Base-by-base conservation (phyloP, 2,113 vertebrate genomes). In the Anthoscopus minutus region DNA sequence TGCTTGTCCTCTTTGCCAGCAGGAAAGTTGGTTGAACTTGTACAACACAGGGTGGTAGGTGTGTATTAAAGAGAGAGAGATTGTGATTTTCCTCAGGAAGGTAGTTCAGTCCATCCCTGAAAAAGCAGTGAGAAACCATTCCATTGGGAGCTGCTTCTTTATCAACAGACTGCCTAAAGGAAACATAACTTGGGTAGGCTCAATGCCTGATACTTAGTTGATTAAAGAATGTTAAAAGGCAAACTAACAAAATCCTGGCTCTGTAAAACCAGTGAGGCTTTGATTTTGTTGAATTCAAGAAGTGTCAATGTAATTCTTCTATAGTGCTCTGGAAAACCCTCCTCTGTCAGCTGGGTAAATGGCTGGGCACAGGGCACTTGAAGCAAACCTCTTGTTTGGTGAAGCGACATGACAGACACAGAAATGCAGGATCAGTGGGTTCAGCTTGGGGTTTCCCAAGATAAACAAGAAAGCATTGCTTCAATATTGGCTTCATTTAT, bases 321-420 rank as follows among this genome's bases (percentile, higher is more conserved):
- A 7, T 15, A 42, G 35, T 4, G 21, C 37, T 91, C n/a, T 1
- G 0, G 60, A 74, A 64, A 86, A 56, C 25, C 5, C 4, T 0
- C 0, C 66, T 61, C 57, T 57, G n/a, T 31, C 47, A n/a, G 18
- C 48, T 0, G 0, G 13, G 31, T 42, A 62, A 77, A 44, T 35
- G 38, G 30, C 45, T 1, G 2, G 60, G 23, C 10, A 33, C 0
- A 1, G 13, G 38, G 24, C 65, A 81, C 44, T n/a, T 70, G 60
- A 79, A 92, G 57, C 51, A 44, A 91, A 62, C 50, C 45, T 89
- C 56, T n/a, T 28, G 5, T 70, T 83, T 3, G 4, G 20, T 58
- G 33, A 80, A 92, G 51, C 11, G 5, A 70, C 35, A 38, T 3
- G 22, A 64, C 42, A 0, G 0, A 44, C 64, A 37, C 22, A 86